Conservation (phyloP, 2,113 vertebrate genomes). For the Dipodomys stephensi region DNA sequence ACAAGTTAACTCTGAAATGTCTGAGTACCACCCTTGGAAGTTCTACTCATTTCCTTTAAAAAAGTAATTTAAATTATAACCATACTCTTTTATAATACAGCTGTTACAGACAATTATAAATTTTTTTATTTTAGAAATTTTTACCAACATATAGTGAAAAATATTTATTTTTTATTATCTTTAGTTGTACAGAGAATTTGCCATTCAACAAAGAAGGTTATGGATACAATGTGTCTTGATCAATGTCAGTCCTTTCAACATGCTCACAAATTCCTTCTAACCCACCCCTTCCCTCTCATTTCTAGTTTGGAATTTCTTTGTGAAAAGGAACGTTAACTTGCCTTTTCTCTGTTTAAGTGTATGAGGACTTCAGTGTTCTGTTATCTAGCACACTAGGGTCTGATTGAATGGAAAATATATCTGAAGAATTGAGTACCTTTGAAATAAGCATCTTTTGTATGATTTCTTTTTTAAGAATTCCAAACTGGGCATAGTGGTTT, state of each 20-base stretch:
- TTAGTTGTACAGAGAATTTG: too few species aligned
- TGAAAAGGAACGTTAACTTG: neutral
- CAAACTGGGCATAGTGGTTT: too few species aligned
- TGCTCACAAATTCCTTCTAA: neutral
- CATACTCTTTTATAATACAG: too few species aligned
- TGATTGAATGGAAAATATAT: constrained; percentile 2
- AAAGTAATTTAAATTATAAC: too few species aligned
- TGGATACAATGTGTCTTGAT: too few species aligned
- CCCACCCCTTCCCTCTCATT: neutral
- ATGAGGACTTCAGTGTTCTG: neutral
- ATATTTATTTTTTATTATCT: too few species aligned
- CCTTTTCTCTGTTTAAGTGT: neutral
- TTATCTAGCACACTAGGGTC: neutral
- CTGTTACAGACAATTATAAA: too few species aligned
- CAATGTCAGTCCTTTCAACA: too few species aligned
- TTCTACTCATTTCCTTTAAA: neutral
- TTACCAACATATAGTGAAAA: neutral
- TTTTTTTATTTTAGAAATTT: too few species aligned
- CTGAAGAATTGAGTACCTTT: neutral
- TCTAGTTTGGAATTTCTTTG: constrained; percentile 25
- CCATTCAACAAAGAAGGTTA: too few species aligned
- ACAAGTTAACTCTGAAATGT: neutral
- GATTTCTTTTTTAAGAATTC: too few species aligned
- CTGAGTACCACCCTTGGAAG: neutral
- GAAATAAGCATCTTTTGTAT: constrained; percentile 42